Percentiles rank a stretch among this genome's conserved stretches.
These are phyloP conservation scores for Drosophila prosaltans DNA, from an alignment of 1,140 invertebrate species.

Conservation along the genomic window DNA sequence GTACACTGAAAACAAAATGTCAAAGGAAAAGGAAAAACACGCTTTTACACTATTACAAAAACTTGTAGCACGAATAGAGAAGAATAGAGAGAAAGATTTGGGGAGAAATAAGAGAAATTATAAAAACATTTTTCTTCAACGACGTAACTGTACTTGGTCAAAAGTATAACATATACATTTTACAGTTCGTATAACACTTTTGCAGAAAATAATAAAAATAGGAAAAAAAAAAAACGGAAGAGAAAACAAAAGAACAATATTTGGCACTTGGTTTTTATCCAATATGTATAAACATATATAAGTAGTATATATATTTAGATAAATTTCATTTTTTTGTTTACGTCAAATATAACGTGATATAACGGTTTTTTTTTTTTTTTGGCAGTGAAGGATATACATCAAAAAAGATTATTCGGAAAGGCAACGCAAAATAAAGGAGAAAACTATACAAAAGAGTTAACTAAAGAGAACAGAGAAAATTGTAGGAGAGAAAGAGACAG, in stretches of 20 bases:
- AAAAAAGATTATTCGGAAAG: neutral
- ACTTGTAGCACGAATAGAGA: conserved; percentile 23
- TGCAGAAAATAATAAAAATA: neutral
- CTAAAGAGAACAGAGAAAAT: neutral
- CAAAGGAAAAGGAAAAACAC: conserved; percentile 45
- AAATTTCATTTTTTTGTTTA: neutral
- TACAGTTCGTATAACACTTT: conserved; percentile 5
- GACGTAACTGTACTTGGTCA: conserved; percentile 4
- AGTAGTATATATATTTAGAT: neutral
- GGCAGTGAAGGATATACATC: conserved; percentile 5
- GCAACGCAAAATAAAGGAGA: neutral
- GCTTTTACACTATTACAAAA: conserved; percentile 79
- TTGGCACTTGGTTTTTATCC: conserved; percentile 1
- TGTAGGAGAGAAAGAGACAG: neutral
- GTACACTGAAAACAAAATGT: conserved; percentile 81
- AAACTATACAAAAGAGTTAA: conserved; percentile 3
- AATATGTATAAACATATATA: neutral
- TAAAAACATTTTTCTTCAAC: conserved; percentile 19
- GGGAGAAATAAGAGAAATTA: neutral
- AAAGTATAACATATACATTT: conserved; percentile 1
- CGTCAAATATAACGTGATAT: neutral
- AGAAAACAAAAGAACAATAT: neutral
- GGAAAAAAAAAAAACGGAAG: neutral
- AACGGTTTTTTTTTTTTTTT: neutral
- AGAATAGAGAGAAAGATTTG: conserved; percentile 24